Base-by-base conservation (phyloP, 1,140 invertebrate genomes). In the Drosophila littoralis region DNA sequence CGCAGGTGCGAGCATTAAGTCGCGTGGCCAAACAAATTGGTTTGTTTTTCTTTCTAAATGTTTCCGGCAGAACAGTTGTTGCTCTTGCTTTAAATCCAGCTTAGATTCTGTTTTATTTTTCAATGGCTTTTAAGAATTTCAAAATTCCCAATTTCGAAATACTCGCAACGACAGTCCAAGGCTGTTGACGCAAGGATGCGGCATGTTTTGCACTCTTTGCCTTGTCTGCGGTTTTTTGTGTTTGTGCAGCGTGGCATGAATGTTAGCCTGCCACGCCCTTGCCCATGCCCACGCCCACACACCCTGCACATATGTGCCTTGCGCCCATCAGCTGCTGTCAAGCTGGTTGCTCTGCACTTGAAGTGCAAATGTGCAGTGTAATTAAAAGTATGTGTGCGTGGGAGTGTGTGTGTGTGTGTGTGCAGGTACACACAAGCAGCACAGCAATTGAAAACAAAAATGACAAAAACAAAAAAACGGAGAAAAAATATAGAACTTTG, bases 341-440 rank as follows among this genome's bases (percentile, higher is more conserved):
- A 75, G 61, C 66, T 71, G 75, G 43, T 79, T 52, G 60, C 66
- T 64, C 82, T 88, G 82, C 84, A 83, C 58, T 66, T 83, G 79
- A 86, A 88, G 83, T 86, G 83, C 79, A 86, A 86, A 82, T 88
- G 83, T 86, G 83, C 83, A 83, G 83, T 88, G 83, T 89, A 88
- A 88, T 88, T 88, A 88, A 83, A 89, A 83, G 59, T 83, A 69
- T 80, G 73, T 80, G 68, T 78, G 64, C 52, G 72, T 68, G 72
- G 76, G n/a, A n/a, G n/a, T 79, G 71, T 71, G 61, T 42, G 55
- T 45, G 80, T 76, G 66, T 69, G 82, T 77, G 57, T 60, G 52
- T 60, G 43, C 42, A 46, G 45, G 59, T 72, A 60, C 48, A 52
- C 58, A 63, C 52, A 69, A 70, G 64, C 80, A 72, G 60, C 63